phyloP scores from a whole-genome alignment of 2,797 vertebrate species.

The Enteromius viviparus region DNA sequence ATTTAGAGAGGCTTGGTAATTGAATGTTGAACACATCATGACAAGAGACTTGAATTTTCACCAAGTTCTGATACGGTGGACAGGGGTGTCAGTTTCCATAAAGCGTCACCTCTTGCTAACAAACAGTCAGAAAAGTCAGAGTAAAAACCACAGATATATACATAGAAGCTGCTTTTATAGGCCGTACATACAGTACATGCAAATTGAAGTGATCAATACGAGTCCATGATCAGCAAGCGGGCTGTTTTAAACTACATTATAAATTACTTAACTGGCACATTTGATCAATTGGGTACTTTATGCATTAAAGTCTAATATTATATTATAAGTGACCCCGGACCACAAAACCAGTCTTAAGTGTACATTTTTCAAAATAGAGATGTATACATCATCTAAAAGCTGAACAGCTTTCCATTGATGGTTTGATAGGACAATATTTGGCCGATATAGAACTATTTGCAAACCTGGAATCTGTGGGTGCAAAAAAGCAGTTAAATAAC shows the following conservation, averaged over 20 bases:
- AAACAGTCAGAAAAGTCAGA: background rate
- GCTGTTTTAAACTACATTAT: background rate
- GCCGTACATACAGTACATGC: background rate
- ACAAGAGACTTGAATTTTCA: constrained; percentile 42
- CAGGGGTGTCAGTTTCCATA: background rate
- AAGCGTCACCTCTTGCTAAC: background rate
- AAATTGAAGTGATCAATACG: background rate
- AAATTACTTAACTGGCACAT: background rate
- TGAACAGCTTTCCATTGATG: no score
- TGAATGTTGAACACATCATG: constrained; percentile 44
- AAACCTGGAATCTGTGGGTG: no score
- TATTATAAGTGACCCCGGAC: background rate
- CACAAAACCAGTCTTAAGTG: no score
- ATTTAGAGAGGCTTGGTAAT: constrained; percentile 39
- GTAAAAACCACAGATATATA: background rate
- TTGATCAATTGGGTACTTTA: background rate
- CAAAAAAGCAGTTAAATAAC: no score
- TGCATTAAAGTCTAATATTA: background rate
- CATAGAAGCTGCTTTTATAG: background rate
- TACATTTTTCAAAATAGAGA: no score
- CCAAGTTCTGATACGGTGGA: constrained; percentile 4
- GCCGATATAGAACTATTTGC: no score
- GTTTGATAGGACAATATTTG: no score
- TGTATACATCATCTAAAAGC: no score
- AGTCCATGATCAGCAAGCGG: background rate